Evolutionary conservation across 2,888 invertebrate genomes (phyloP).

Genomic region (Ormyrus pomaceus): DNA sequence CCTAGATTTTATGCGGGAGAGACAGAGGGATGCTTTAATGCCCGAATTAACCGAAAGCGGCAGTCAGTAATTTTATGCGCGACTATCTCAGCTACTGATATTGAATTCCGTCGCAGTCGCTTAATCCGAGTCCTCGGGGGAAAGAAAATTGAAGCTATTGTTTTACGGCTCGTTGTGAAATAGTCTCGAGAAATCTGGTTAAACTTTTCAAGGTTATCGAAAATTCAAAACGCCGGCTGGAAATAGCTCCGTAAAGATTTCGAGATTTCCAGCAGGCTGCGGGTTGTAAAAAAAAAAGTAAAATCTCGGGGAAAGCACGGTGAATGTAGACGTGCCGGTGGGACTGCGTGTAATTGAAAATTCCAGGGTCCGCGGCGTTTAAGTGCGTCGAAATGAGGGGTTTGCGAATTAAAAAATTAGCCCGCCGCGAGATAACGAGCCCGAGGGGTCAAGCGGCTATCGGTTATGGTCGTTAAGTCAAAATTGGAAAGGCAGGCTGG

Average conservation of each 20-base stretch:
- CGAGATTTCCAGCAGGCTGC: neutral
- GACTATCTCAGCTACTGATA: constrained; percentile 74
- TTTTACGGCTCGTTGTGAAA: constrained; percentile 71
- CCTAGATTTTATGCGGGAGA: constrained; percentile 64
- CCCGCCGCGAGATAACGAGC: constrained; percentile 41
- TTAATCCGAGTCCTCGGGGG: constrained; percentile 72
- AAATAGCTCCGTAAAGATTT: too few species aligned
- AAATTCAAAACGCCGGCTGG: too few species aligned
- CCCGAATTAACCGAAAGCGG: constrained; percentile 75
- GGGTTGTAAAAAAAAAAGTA: neutral
- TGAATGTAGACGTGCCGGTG: neutral
- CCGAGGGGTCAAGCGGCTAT: constrained; percentile 31
- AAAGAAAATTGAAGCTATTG: constrained; percentile 73
- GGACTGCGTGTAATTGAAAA: constrained; percentile 45
- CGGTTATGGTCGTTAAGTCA: constrained; percentile 55
- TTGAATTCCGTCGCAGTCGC: constrained; percentile 74
- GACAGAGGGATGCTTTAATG: constrained; percentile 66
- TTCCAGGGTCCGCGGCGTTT: constrained; percentile 46
- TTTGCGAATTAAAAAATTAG: constrained; percentile 54
- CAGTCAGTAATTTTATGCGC: constrained; percentile 75
- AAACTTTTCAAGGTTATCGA: too few species aligned
- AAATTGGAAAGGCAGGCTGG: constrained; percentile 51
- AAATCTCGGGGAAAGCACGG: neutral
- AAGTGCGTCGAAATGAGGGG: constrained; percentile 39
- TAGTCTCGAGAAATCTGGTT: constrained; percentile 56